These are phyloP conservation scores for Apis cerana DNA, from an alignment of 1,140 invertebrate genomes.

Conservation along the genomic window DNA sequence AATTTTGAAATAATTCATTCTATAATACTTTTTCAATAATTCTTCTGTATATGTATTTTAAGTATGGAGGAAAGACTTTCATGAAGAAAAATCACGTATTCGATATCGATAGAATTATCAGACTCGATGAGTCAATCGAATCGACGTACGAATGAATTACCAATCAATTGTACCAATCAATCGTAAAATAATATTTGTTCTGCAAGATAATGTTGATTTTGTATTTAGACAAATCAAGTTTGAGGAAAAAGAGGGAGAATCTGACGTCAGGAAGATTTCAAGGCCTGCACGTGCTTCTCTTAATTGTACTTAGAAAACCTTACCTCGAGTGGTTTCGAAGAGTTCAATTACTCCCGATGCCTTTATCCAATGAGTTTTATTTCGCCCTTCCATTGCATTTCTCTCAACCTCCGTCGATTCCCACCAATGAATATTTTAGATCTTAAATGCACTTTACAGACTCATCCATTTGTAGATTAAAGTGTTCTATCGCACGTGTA, in stretches of 20 bases:
- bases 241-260: too few species aligned
- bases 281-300: neutral
- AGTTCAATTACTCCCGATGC: neutral
- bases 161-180: neutral
- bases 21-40: neutral
- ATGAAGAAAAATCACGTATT: neutral
- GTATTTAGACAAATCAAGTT: too few species aligned
- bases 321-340: neutral
- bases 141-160: neutral
- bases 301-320: neutral
- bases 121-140: neutral
- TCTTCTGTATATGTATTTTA: neutral
- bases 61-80: too few species aligned
- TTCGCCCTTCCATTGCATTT: neutral
- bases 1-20: too few species aligned
- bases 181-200: too few species aligned
- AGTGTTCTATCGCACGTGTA: neutral
- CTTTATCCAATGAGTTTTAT: neutral
- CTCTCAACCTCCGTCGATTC: neutral
- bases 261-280: neutral
- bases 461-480: neutral
- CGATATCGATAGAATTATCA: neutral
- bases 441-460: neutral
- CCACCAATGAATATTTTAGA: neutral
- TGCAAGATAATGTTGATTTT: neutral